These are phyloP conservation scores for Megaustenia siamemsis DNA, from an alignment of 2,888 invertebrate species.

Conservation along the genomic window DNA sequence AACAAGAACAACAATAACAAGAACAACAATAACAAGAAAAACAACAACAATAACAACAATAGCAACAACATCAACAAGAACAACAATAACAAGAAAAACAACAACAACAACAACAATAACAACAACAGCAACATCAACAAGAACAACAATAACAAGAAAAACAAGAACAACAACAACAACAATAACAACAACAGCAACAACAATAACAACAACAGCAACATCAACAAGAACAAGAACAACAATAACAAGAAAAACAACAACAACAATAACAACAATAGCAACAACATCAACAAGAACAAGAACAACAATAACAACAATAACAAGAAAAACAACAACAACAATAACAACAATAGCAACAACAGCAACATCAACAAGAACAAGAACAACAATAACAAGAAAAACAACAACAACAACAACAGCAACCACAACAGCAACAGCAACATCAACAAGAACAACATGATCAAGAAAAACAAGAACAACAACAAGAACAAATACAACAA, in stretches of 20 bases:
- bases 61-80: background rate
- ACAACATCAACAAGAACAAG: background rate
- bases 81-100: conserved; percentile 5
- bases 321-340: conserved; percentile 1
- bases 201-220: background rate
- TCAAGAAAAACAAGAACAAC: background rate
- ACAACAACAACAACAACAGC: background rate
- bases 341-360: background rate
- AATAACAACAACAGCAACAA: conserved; percentile 5
- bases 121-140: background rate
- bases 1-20: conserved; percentile 3
- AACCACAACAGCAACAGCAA: background rate
- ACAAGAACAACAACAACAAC: background rate
- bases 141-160: background rate
- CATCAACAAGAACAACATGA: conserved; percentile 2
- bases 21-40: background rate
- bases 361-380: background rate
- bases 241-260: background rate
- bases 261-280: background rate
- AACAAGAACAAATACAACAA: background rate
- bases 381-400: background rate
- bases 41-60: conserved; percentile 1
- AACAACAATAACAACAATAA: background rate
- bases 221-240: conserved; percentile 13
- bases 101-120: conserved; percentile 10